Base-by-base conservation (phyloP, 2,888 invertebrate genomes). In the Thera britannica region DNA sequence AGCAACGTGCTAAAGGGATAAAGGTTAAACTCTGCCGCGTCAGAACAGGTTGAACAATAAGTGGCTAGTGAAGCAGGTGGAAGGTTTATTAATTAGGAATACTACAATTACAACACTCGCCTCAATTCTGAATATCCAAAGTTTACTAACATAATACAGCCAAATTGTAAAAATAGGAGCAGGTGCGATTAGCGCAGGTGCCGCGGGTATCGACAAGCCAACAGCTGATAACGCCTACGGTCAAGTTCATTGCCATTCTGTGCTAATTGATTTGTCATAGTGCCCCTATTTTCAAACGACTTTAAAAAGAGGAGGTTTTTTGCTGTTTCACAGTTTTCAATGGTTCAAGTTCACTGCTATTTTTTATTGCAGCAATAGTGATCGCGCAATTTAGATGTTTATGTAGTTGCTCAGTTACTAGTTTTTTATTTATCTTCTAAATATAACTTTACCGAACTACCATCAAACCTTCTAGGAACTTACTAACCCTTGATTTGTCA, bases 161-260 rank as follows among this genome's bases (percentile, higher is more conserved):
- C n/a, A 56, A 56, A 56, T 38, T 56, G 41, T 56, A 44, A 60
- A 44, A 61, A 69, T 46, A 63, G 48, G 6, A 58, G 67, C 72
- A 74, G 80, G 82, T 83, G 81, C 70, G 52, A 54, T 66, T 64
- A 59, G 56, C 68, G 78, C 82, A 80, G 80, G 79, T 83, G 84
- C 72, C 79, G 80, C 82, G 77, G 23, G 80, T 82, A 84, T 84
- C 81, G 81, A 76, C 78, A 89, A 89, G 81, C 76, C 77, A 84
- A 84, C 90, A 89, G 90, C 90, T 90, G 92, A 92, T 71, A 73
- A 63, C 65, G 67, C 67, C 60, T 58, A 77, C 81, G 86, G 87
- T 86, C 91, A 93, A 92, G 93, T 92, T 93, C 92, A 93, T 91
- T 92, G 91, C 86, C 90, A 89, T 78, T 75, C 82, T 86, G 89